Evolutionary conservation across 23 tunicate species (phyloP), one percentile per base, ranked within the genome.

Genomic region (Corella eumyota): DNA sequence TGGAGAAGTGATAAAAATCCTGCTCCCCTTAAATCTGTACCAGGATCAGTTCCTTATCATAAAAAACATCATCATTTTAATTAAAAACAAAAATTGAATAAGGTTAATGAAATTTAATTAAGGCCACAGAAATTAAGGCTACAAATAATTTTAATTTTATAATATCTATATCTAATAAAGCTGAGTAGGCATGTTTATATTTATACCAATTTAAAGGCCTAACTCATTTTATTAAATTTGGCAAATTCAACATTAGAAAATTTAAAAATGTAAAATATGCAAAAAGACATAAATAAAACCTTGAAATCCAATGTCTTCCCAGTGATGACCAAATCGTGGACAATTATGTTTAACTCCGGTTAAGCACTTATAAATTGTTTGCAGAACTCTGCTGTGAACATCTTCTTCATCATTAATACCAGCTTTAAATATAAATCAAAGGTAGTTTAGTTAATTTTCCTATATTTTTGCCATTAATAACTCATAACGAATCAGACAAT

Each of bases 281-380:
- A n/a, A n/a, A n/a, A n/a, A n/a, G n/a, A n/a, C n/a, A n/a, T n/a
- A n/a, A n/a, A n/a, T n/a, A n/a, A n/a, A 0, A 67, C 94, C 94
- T 57, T 84, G 94, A 57, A 83, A 84, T 13, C 94, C 94, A 27
- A 84, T 75, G 23, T 27, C 50, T 56, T 84, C 77, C 94, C 94
- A 84, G 44, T 84, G 94, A 5, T 65, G 45, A 9, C 94, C 94
- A 56, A 56, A 34, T 35, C 76, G 56, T 36, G 94, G 83, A 40
- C 74, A 69, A 45, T 69, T 79, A 27, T 50, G 63, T 63, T 75
- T 75, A 1, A 72, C 56, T 9, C 76, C 73, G 0, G 77, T 84
- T 36, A 84, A 45, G 40, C 60, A 37, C 58, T 75, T 84, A 56
- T 84, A 84, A 30, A 84, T 75, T 33, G 94, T 84, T 64, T 84